Base-by-base conservation (phyloP, 2,888 invertebrate species). In the Pseudanteris insignis region DNA sequence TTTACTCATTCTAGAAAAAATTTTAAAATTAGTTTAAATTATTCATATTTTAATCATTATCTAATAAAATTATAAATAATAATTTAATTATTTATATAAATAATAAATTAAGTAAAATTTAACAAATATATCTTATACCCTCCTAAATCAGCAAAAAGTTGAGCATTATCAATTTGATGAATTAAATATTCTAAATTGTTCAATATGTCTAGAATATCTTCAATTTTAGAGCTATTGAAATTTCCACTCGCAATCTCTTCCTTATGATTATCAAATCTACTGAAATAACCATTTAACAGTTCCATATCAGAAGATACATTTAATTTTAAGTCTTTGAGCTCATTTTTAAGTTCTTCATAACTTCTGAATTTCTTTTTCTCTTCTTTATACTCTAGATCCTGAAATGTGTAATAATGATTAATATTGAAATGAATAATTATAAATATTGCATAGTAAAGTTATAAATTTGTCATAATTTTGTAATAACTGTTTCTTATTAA, bases 131-230 rank as follows among this genome's bases (percentile, higher is more conserved):
- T n/a, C n/a, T n/a, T n/a, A n/a, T 18, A 83, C 63, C 88, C 88
- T 63, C 86, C 85, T 68, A 85, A 80, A 58, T 86, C 85, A 21
- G 87, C 83, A 74, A 92, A 91, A 67, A 87, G 81, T 53, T 85
- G 78, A 0, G 88, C 91, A 81, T 90, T 91, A 75, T 91, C 91
- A 68, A 87, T 86, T 80, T 91, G 89, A 78, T 91, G 91, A n/a
- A 89, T 83, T 48, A 90, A 81, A 77, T 86, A 89, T 71, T 89
- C 89, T 29, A 92, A 79, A 72, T 89, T 88, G 43, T 84, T 83
- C 21, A 91, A 77, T 63, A 84, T 81, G 18, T 76, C 78, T 13
- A 84, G 64, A 60, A 84, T 77, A 37, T 80, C 76, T 24, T 81
- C 78, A 9, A 77, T 70, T 21, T 69, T 71, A n/a, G 62, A 18